Base-by-base conservation (phyloP, 2,888 invertebrate genomes). In the Drosophila atroscutellata region DNA sequence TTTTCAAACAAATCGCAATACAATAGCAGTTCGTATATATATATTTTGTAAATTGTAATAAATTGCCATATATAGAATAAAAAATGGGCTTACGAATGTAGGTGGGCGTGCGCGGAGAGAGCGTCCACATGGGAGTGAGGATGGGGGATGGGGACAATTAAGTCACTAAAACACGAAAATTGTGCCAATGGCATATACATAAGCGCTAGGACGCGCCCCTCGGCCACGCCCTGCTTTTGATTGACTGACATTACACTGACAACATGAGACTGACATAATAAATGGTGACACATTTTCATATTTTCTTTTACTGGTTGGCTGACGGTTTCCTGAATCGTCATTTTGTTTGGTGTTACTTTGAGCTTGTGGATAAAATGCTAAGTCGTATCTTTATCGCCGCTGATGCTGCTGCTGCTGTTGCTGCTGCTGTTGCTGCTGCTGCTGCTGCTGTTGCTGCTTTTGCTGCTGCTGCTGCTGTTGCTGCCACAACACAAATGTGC, bases 341-440 rank as follows among this genome's bases (percentile, higher is more conserved):
- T 39, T 67, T 30, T 24, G 34, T 42, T 18, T 47, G 34, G 20
- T 39, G 45, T 70, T 54, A 59, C 70, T 34, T 77, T 82, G 86
- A 87, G 82, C 83, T 72, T 86, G 83, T 59, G 34, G 30, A 50
- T 82, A 75, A 86, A 88, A 80, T 81, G 63, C 86, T 85, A 66
- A 76, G 56, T 68, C 75, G 59, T 77, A 68, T 58, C 58, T 49
- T 64, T 55, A 74, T n/a, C 50, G 52, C 37, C 20, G 55, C 37
- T 55, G 42, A 32, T 74, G 39, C 8, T 61, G 34, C 28, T 56
- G 39, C 5, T 26, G 36, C 28, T 18, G 5, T n/a, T 36, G 54
- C 28, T 30, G 45, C 32, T 61, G 34, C 28, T 56, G 39, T 1
- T 26, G 52, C 37, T n/a, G 55, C 37, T 55, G 42, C 28, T 74